Evolutionary conservation across 2,888 invertebrate species (phyloP).

Genomic region (Ichneumon xanthorius): DNA sequence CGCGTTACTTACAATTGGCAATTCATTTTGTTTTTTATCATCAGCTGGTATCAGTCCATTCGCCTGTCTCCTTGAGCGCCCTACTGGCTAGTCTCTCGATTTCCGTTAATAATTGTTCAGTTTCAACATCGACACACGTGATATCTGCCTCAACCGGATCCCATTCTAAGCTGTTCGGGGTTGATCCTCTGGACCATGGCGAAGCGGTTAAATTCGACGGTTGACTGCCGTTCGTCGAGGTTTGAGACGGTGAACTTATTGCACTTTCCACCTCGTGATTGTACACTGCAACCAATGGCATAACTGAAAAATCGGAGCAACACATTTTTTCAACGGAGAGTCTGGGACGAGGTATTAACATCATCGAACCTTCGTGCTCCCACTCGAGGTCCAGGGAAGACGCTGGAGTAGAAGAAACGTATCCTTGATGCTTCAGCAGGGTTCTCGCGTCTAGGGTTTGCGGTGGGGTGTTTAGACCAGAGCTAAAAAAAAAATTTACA

Average conservation of each 20-base stretch:
- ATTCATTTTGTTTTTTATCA: constrained; percentile 45
- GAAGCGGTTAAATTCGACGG: constrained; percentile 82
- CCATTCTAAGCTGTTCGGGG: constrained; percentile 90
- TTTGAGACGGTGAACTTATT: constrained; percentile 74
- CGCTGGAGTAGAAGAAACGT: constrained; percentile 87
- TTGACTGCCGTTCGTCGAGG: constrained; percentile 78
- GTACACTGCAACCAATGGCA: constrained; percentile 73
- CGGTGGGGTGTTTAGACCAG: constrained; percentile 86
- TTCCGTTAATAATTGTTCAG: constrained; percentile 88
- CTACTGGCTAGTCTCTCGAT: constrained; percentile 89
- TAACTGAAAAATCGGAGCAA: constrained; percentile 69
- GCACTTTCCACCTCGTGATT: constrained; percentile 72
- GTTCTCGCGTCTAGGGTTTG: constrained; percentile 88
- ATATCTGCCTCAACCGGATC: constrained; percentile 87
- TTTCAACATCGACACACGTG: constrained; percentile 88
- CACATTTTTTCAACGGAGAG: not conserved
- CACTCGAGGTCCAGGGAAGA: constrained; percentile 90
- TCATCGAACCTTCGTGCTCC: constrained; percentile 87
- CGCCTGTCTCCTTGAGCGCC: constrained; percentile 89
- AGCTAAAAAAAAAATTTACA: constrained; percentile 71
- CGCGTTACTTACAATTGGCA: constrained; percentile 56
- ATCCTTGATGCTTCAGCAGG: constrained; percentile 83
- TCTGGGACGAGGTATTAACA: not conserved
- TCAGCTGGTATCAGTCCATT: constrained; percentile 82
- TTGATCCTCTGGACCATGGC: constrained; percentile 88